Evolutionary conservation across 2,113 vertebrate species (phyloP).

Genomic region (Paramisgurnus dabryanus): DNA sequence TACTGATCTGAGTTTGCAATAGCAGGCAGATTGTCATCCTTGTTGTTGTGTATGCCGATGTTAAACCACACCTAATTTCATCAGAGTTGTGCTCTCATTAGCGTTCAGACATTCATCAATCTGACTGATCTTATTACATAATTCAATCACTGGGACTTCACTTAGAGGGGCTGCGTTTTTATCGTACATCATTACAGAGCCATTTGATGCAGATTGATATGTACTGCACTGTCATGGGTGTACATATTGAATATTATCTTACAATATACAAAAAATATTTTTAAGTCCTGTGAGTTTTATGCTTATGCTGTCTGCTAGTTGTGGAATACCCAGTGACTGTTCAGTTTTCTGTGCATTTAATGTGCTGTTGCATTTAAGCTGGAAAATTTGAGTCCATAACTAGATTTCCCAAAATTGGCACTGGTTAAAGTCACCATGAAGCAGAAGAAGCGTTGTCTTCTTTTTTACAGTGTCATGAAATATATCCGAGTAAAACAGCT

Average conservation of each 20-base stretch:
- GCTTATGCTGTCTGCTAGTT: too few species aligned
- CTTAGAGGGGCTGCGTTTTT: conserved; percentile 35
- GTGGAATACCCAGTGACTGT: too few species aligned
- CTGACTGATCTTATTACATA: conserved; percentile 66
- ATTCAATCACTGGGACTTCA: conserved; percentile 61
- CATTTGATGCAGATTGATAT: conserved; percentile 15
- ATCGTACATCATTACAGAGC: conserved; percentile 25
- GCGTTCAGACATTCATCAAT: conserved; percentile 69
- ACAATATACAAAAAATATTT: too few species aligned
- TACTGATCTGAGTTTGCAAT: not conserved
- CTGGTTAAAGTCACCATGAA: too few species aligned
- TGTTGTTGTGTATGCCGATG: conserved; percentile 39
- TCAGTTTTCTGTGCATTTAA: too few species aligned
- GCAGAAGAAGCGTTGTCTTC: too few species aligned
- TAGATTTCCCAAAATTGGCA: too few species aligned
- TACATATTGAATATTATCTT: not conserved
- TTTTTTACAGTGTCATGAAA: too few species aligned
- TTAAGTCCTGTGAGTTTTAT: too few species aligned
- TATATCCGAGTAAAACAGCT: too few species aligned
- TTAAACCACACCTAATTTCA: conserved; percentile 63
- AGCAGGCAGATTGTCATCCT: not conserved
- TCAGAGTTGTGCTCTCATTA: conserved; percentile 58
- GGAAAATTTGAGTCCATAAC: too few species aligned
- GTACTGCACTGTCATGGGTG: not conserved
- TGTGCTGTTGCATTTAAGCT: too few species aligned